Base-by-base conservation (phyloP, 2,888 invertebrate genomes). In the Allolobophora icterica region DNA sequence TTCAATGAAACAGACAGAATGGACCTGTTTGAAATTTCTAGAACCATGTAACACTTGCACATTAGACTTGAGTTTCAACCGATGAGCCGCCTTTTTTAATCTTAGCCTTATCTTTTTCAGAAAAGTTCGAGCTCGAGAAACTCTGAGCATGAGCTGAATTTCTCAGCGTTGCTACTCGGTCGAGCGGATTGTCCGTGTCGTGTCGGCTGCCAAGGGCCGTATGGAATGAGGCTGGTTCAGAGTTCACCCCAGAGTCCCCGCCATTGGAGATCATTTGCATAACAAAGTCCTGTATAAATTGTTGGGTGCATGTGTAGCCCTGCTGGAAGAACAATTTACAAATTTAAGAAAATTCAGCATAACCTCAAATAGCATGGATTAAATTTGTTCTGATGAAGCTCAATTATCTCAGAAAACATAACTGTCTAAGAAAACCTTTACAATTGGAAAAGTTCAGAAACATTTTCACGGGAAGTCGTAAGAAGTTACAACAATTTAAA, bases 321-420 rank as follows among this genome's bases (percentile, higher is more conserved):
- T 94, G 94, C 94, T 94, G 94, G 21, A 89, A 89, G 71, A 30
- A 71, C 71, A 71, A 71, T n/a, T n/a, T n/a, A 71, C 30, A n/a
- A n/a, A 71, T 71, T 11, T 11, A 71, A n/a, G 30, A 71, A 71
- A 30, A n/a, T 38, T 13, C 35, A 34, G 38, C 24, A 24, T 89
- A 89, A 34, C 15, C 30, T 35, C 24, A 30, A 89, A 89, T 17
- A 34, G 35, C 19, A 35, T 30, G 38, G 40, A 34, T 89, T 24
- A 89, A 89, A 2, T n/a, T 42, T 45, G n/a, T 89, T 0, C 11
- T 71, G 21, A 87, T 35, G 38, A 34, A 15, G 24, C 15, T 30
- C n/a, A 89, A 8, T 40, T 15, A 89, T 89, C 30, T 89, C 35
- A 34, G 1, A 34, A 89, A 89, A 89, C 84, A n/a, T 17, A 11